Evolutionary conservation across 2,797 vertebrate species (phyloP), one percentile per base, ranked within the genome.

Genomic region (Cyprinodon diabolis): DNA sequence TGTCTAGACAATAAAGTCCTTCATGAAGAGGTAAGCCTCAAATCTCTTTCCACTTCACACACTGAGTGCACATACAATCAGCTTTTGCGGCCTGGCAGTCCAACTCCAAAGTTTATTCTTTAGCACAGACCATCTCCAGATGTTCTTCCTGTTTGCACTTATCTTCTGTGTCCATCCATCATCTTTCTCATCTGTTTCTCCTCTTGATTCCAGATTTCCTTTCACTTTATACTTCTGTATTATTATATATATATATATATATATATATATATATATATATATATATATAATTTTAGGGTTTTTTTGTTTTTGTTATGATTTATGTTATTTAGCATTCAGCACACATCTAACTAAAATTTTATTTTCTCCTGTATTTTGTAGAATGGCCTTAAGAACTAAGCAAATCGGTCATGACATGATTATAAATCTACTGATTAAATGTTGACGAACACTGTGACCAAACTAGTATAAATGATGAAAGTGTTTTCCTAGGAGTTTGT

Each of bases 1-100:
- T 70, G 84, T 84, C 89, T 83, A 86, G 88, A 93, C 92, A 94
- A 90, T 89, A 90, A 87, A 90, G 86, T 84, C 87, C 75, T 93
- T 92, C 69, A 91, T 90, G 74, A 84, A 83, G 71, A 82, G 51
- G 63, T 77, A 71, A 84, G 84, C 82, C 69, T 76, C 54, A 84
- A 81, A 76, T 87, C 86, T 83, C 86, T 84, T 83, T 77, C 69
- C 71, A 75, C 81, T 87, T 73, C 52, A 78, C 71, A 84, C 13
- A 12, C 58, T 51, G 35, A 82, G 80, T 85, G 77, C 88, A 92
- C 89, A 74, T 85, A 82, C 76, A 84, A 85, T 89, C 80, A 90
- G 88, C 80, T 90, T 78, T 74, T 87, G 57, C 66, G 17, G 57
- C 52, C 77, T 58, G 69, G 71, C 69, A 1, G 74, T 66, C 63